These are phyloP conservation scores for Tenthredo distinguenda DNA, from an alignment of 2,888 invertebrate genomes.

Conservation along the genomic window DNA sequence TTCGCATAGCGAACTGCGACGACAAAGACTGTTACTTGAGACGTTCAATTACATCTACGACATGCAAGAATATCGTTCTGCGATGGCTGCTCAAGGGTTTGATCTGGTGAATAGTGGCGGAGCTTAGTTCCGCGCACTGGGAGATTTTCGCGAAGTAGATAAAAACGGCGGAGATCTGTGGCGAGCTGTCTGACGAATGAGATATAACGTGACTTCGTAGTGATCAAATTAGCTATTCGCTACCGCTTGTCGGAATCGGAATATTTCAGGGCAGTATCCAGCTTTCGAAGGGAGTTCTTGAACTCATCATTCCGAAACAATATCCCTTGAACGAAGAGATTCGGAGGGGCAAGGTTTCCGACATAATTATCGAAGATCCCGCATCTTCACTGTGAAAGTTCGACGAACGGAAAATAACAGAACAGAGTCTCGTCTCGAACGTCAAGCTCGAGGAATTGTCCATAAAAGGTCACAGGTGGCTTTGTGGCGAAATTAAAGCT, in stretches of 20 bases:
- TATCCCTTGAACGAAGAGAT: background rate
- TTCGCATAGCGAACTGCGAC: too few relatives aligned
- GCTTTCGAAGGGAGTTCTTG: background rate
- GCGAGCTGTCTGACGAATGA: background rate
- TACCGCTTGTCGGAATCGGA: background rate
- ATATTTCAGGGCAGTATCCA: background rate
- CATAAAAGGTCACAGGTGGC: background rate
- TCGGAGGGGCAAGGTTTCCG: background rate
- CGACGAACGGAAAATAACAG: background rate
- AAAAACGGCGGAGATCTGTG: background rate
- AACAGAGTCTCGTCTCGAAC: background rate
- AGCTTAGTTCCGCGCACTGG: background rate
- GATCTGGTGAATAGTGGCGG: too few relatives aligned
- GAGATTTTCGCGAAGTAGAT: background rate
- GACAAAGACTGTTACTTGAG: too few relatives aligned
- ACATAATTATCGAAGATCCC: background rate
- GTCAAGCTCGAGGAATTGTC: slow-evolving; percentile 2
- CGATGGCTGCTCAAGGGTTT: too few relatives aligned
- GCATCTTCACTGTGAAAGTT: background rate
- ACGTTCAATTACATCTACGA: too few relatives aligned
- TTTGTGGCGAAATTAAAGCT: background rate
- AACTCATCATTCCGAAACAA: background rate
- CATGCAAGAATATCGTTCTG: too few relatives aligned
- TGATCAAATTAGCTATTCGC: background rate
- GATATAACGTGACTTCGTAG: background rate